A percentile compares a stretch with the other conserved stretches of the same genome.
phyloP scores from a whole-genome alignment of 2,797 vertebrate genomes.

The Danio choprae region DNA sequence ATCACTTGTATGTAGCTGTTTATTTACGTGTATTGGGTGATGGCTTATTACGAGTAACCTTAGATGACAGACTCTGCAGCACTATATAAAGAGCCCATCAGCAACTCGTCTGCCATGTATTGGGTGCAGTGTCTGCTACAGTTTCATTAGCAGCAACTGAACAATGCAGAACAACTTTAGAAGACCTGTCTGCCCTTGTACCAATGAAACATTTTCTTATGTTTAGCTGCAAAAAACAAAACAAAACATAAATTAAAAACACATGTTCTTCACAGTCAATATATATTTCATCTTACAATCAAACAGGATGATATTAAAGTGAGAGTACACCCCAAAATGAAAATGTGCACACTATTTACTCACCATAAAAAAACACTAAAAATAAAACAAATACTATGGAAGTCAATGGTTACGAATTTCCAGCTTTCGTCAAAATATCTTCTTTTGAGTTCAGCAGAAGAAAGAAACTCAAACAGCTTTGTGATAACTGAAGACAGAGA shows the following conservation, averaged over 20 bases:
- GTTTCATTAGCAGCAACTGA: conserved; percentile 7
- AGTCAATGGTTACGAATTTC: no score
- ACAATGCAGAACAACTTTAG: background rate
- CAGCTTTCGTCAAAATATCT: no score
- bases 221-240: background rate
- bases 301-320: background rate
- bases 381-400: no score
- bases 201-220: background rate
- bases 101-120: background rate
- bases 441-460: no score
- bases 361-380: no score
- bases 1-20: background rate
- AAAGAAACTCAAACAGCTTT: no score
- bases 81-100: conserved; percentile 18
- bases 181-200: background rate
- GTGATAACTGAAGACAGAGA: no score
- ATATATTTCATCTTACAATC: background rate
- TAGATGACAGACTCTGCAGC: background rate
- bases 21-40: background rate
- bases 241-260: background rate
- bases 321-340: background rate
- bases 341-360: no score
- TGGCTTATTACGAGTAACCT: background rate
- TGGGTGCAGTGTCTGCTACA: background rate
- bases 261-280: background rate